phyloP scores from a whole-genome alignment of 2,113 vertebrate species.

The Chloropsis hardwickii region DNA sequence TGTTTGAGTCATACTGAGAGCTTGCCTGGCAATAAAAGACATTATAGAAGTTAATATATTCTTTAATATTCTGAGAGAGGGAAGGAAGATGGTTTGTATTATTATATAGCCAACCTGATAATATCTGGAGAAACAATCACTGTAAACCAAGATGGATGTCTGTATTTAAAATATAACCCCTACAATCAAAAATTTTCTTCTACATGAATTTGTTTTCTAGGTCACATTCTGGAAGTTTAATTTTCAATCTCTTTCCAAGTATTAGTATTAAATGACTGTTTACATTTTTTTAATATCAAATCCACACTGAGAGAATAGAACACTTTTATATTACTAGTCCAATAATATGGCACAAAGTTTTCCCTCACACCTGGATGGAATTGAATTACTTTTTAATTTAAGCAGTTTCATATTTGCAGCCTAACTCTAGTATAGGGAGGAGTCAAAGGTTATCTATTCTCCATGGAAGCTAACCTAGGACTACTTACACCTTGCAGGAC shows the following conservation, averaged over 20 bases:
- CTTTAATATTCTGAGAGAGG: constrained; percentile 81
- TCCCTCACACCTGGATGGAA: neutral
- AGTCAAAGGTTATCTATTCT: neutral
- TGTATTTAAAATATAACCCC: neutral
- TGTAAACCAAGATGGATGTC: neutral
- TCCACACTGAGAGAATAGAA: neutral
- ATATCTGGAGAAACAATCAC: constrained; percentile 68
- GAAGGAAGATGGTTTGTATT: constrained; percentile 70
- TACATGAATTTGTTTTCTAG: neutral
- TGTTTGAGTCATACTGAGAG: neutral
- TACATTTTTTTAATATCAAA: neutral
- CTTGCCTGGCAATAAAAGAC: constrained; percentile 79
- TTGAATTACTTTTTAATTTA: neutral
- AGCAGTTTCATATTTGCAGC: neutral
- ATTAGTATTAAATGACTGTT: neutral
- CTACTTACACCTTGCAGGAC: neutral
- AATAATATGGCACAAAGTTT: neutral
- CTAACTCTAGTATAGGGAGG: neutral
- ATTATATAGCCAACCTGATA: constrained; percentile 75
- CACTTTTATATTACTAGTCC: neutral
- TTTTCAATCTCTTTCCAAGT: neutral
- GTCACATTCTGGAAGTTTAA: neutral
- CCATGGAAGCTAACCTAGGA: neutral
- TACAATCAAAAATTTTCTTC: neutral
- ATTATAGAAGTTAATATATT: constrained; percentile 82